These are phyloP conservation scores for Sarcoramphus papa DNA, from an alignment of 2,797 vertebrate genomes.

Conservation along the genomic window DNA sequence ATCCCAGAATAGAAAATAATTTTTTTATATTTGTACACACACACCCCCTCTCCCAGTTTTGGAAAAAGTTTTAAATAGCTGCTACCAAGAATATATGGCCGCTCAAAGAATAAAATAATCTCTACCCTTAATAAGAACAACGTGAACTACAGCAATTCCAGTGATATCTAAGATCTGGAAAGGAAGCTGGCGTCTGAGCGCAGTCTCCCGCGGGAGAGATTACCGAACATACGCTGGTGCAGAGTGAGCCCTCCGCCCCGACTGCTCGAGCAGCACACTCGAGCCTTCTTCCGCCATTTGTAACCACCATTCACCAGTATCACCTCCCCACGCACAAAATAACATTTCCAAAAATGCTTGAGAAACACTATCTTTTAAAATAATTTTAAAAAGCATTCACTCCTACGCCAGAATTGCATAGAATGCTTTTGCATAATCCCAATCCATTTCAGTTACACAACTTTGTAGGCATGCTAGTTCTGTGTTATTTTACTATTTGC, in stretches of 20 bases:
- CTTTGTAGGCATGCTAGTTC: not conserved
- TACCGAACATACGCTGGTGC: rapidly evolving
- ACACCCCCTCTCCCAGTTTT: not conserved
- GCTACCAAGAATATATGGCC: not conserved
- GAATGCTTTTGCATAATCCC: not conserved
- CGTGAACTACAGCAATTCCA: not conserved
- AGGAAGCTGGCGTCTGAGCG: not conserved
- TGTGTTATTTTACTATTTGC: not conserved
- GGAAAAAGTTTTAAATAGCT: not conserved
- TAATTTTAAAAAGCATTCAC: not conserved
- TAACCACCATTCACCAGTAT: not conserved
- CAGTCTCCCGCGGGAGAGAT: not conserved
- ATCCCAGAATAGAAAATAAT: not conserved
- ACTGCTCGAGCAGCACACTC: not conserved
- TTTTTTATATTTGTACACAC: not conserved
- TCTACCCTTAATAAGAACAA: not conserved
- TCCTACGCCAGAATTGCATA: not conserved
- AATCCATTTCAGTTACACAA: not conserved
- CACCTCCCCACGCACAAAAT: not conserved
- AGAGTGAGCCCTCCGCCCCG: not conserved
- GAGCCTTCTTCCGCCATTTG: not conserved
- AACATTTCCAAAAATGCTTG: not conserved
- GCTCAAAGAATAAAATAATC: not conserved
- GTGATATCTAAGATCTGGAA: not conserved
- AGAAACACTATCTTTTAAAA: not conserved